Evolutionary conservation across 2,888 invertebrate species (phyloP), one percentile per base, ranked within the genome.

Genomic region (Chrysolina haemoptera): DNA sequence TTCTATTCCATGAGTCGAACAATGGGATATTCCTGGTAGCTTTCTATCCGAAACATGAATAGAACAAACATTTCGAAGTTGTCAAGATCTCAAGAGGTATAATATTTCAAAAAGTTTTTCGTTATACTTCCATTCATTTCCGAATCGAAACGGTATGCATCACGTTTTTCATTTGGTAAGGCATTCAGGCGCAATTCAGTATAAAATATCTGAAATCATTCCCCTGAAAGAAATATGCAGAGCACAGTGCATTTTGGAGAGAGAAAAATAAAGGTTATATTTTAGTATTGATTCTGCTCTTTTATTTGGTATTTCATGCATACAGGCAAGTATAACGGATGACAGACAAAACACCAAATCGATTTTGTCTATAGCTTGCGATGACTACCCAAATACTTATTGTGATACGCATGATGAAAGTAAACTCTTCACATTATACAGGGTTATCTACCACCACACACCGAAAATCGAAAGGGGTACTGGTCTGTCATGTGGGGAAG

Each of bases 111-210:
- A 16, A 59, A 59, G n/a, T 14, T 59, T 59, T n/a, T 27, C 27
- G 27, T 10, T 59, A 59, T 35, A 27, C 59, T 22, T n/a, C n/a
- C 27, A 59, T 59, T 59, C n/a, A 59, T 59, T 35, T n/a, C 27
- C 8, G n/a, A 35, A 59, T 59, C 12, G 35, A 59, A 59, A 59
- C 59, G 59, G 59, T 59, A 27, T 59, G 59, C 27, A 59, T 59
- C 59, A 59, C 59, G 35, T 59, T 59, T 59, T 59, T 59, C 59
- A 59, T 59, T 59, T 35, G 27, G 59, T 59, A 14, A n/a, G 59
- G 59, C 27, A 59, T 59, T 59, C 59, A 59, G 27, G 59, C 35
- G 59, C 27, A 59, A 22, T 59, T 59, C 35, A 14, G 27, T 59
- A n/a, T 59, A 27, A 59, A 59, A 59, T 59, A 59, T 59, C 16